These are phyloP conservation scores for Hyles lineata DNA, from an alignment of 2,888 invertebrate genomes.

Conservation along the genomic window DNA sequence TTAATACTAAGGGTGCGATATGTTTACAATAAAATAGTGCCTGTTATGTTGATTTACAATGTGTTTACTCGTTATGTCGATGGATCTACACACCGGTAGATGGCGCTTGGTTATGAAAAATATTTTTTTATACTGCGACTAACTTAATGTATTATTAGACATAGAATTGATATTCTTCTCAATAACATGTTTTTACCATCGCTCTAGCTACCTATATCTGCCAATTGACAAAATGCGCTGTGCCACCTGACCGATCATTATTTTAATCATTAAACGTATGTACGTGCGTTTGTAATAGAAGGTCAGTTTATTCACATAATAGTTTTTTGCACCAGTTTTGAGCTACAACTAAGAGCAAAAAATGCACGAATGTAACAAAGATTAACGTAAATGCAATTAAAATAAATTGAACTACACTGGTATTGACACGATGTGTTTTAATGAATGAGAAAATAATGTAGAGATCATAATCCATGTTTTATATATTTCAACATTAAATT, in stretches of 20 bases:
- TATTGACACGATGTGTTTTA: not conserved
- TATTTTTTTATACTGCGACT: not conserved
- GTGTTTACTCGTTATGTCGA: not conserved
- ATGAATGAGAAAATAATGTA: not conserved
- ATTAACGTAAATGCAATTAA: conserved; percentile 17
- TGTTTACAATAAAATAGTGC: not conserved
- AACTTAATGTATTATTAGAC: not conserved
- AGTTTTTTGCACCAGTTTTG: conserved; percentile 3
- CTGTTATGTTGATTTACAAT: not conserved
- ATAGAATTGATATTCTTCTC: not conserved
- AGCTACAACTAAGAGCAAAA: not conserved
- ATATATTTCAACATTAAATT: conserved; percentile 12
- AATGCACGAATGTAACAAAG: not conserved
- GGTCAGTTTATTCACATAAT: not conserved
- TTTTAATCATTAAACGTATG: not conserved
- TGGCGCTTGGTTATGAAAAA: not conserved
- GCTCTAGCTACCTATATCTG: not conserved
- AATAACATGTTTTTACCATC: not conserved
- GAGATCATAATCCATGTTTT: conserved; percentile 1
- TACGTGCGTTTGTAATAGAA: not conserved
- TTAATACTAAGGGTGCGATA: no score
- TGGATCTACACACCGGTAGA: not conserved
- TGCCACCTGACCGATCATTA: not conserved
- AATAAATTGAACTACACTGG: not conserved
- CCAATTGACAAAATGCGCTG: not conserved